These are phyloP conservation scores for Scomber scombrus DNA, from an alignment of 2,113 vertebrate genomes.

Conservation along the genomic window DNA sequence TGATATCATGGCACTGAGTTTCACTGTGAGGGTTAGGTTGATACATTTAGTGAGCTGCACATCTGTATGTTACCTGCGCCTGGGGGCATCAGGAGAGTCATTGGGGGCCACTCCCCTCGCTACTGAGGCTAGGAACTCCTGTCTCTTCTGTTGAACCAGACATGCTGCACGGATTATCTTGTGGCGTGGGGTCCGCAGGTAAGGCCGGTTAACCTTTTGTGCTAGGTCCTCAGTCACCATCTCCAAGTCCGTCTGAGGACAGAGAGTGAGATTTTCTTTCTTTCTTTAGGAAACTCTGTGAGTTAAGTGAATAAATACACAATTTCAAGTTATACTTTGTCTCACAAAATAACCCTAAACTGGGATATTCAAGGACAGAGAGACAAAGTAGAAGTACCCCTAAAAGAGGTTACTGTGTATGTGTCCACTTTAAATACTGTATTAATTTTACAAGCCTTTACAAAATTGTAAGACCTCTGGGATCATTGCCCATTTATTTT, in stretches of 20 bases:
- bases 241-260: conserved; percentile 94
- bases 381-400: conserved; percentile 6
- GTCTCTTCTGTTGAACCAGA: conserved; percentile 96
- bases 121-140: conserved; percentile 97
- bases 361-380: conserved; percentile 2
- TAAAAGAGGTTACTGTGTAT: background rate
- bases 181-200: conserved; percentile 96
- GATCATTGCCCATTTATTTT: background rate
- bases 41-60: background rate
- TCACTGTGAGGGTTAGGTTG: background rate
- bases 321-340: conserved; percentile 9
- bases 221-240: conserved; percentile 99
- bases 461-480: background rate
- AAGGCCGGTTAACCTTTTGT: conserved; percentile 99
- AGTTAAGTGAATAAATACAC: background rate
- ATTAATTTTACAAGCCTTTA: conserved; percentile 22
- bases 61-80: conserved; percentile 89
- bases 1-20: background rate
- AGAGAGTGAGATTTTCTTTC: conserved; percentile 29
- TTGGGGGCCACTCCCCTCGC: conserved; percentile 96
- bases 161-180: conserved; percentile 98
- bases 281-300: background rate
- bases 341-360: conserved; percentile 6
- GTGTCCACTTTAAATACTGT: background rate
- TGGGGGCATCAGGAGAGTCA: conserved; percentile 95